Percentiles rank a stretch among this genome's conserved stretches.
phyloP scores from a whole-genome alignment of 1,140 invertebrate species.

The Monochamus saltuarius region DNA sequence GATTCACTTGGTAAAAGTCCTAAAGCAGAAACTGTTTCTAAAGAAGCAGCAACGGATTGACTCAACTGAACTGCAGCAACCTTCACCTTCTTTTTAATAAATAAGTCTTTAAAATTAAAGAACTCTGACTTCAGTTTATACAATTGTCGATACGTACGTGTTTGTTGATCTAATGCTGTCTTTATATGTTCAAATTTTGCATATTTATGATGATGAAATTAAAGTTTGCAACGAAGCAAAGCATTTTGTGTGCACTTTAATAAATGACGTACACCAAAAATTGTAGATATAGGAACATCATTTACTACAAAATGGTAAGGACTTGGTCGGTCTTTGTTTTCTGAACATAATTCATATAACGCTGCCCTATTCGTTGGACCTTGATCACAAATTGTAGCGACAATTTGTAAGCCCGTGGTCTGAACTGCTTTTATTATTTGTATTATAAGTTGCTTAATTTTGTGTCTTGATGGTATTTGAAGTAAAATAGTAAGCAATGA shows the following conservation, averaged over 20 bases:
- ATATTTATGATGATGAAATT: conserved; percentile 15
- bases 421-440: background rate
- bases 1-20: conserved; percentile 1
- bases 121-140: conserved; percentile 11
- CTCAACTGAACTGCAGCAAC: conserved; percentile 25
- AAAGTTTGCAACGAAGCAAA: conserved; percentile 11
- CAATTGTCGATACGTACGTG: conserved; percentile 11
- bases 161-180: conserved; percentile 14
- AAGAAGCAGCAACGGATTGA: background rate
- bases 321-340: background rate
- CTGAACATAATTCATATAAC: conserved; percentile 9
- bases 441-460: background rate
- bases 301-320: conserved; percentile 12
- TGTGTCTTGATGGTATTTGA: too few species aligned
- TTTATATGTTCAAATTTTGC: conserved; percentile 22
- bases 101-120: conserved; percentile 25
- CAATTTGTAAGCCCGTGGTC: conserved; percentile 16
- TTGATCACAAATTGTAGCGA: conserved; percentile 29
- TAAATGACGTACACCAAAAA: conserved; percentile 23
- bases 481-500: background rate
- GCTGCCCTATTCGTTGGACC: conserved; percentile 12
- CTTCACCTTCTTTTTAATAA: conserved; percentile 25
- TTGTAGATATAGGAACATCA: conserved; percentile 3
- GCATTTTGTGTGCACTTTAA: conserved; percentile 25
- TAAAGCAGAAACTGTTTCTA: conserved; percentile 6